Evolutionary conservation across 1,140 invertebrate species (phyloP).

Genomic region (Micrasema longulum): DNA sequence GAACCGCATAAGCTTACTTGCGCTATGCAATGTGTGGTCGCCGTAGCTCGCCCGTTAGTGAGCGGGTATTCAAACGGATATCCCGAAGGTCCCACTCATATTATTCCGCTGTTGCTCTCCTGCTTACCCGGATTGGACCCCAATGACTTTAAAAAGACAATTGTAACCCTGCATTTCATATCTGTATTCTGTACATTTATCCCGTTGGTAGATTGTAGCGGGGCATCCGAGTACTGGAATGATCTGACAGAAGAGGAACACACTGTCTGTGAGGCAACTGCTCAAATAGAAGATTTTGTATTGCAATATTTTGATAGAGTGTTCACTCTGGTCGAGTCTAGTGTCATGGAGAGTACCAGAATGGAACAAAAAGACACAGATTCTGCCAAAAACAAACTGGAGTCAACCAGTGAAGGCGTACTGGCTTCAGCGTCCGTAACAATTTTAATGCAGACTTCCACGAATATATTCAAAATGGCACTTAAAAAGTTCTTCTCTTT

Average conservation of each 20-base stretch:
- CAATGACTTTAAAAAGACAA: slow-evolving; percentile 88
- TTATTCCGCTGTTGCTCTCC: slow-evolving; percentile 83
- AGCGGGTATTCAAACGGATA: slow-evolving; percentile 74
- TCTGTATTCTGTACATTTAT: slow-evolving; percentile 81
- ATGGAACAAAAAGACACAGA: slow-evolving; percentile 73
- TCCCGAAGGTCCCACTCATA: slow-evolving; percentile 82
- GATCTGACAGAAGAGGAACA: slow-evolving; percentile 84
- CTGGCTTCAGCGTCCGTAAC: slow-evolving; percentile 76
- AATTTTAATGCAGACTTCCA: slow-evolving; percentile 71
- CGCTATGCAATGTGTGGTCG: slow-evolving; percentile 81
- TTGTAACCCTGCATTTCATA: slow-evolving; percentile 84
- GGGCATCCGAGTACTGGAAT: slow-evolving; percentile 72
- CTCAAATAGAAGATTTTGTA: slow-evolving; percentile 90
- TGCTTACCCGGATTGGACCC: slow-evolving; percentile 90
- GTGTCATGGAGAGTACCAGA: slow-evolving; percentile 74
- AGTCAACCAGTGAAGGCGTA: slow-evolving; percentile 77
- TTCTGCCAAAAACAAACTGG: slow-evolving; percentile 74
- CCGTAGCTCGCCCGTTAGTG: slow-evolving; percentile 78
- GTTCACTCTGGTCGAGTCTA: slow-evolving; percentile 79
- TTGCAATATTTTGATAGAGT: slow-evolving; percentile 86
- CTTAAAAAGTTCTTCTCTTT: slow-evolving; percentile 81
- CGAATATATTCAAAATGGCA: slow-evolving; percentile 73
- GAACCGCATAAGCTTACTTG: slow-evolving; percentile 89
- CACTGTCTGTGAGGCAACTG: slow-evolving; percentile 82
- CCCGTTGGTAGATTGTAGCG: slow-evolving; percentile 87